Base-by-base conservation (phyloP, 2,797 vertebrate species). In the Darevskia mixta region DNA sequence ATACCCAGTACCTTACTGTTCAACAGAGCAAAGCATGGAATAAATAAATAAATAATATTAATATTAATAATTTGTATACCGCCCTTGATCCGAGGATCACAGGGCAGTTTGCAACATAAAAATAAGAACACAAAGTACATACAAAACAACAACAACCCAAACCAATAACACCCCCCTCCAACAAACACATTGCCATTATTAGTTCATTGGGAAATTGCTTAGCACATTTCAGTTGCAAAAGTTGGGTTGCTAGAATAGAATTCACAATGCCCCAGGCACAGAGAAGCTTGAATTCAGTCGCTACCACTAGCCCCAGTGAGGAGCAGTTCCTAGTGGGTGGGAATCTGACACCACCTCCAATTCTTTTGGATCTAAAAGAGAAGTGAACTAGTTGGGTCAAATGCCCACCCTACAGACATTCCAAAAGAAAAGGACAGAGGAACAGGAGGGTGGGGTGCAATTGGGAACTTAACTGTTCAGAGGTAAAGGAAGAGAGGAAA, bases 381-480 rank as follows among this genome's bases (percentile, higher is more conserved):
- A 27, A n/a, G 35, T 85, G 72, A 41, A 76, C 61, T 86, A 38
- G 13, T 79, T 89, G 90, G 91, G 55, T 73, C 15, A 10, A 73
- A 10, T 49, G 49, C 55, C 0, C 84, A 25, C 55, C 55, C 45
- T 76, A 58, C 15, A 85, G 43, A 1, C 45, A 3, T n/a, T 32
- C 0, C 6, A 64, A 88, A 9, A 10, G 85, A 87, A 8, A 71
- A 1, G 6, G 61, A 45, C 25, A 45, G 10, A 49, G 69, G 61
- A n/a, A 18, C 32, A 49, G n/a, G 9, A n/a, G 29, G 41, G 27
- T 27, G 49, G 49, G 13, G 49, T 55, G 13, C 49, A 55, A 15
- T 4, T n/a, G 69, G 15, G 9, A 45, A 20, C 5, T 72, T 82
- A 20, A 77, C 41, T 69, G 58, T 75, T 25, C 43, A 38, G 55